Conservation (phyloP, 2,888 invertebrate genomes). For the Neoascia interrupta region DNA sequence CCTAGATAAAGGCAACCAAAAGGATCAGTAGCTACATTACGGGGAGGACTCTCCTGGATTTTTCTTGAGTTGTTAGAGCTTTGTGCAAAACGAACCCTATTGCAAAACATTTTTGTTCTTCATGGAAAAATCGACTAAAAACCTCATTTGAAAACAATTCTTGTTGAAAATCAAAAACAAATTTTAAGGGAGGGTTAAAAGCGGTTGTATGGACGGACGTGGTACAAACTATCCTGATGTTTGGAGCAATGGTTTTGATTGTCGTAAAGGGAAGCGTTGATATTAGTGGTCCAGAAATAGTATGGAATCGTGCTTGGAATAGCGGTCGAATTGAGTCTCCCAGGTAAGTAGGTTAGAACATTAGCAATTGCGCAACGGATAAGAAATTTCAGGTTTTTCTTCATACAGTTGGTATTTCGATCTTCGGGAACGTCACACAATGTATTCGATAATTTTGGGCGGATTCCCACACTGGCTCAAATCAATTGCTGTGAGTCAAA, state of each 20-base stretch:
- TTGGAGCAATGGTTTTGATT: slow-evolving; percentile 84
- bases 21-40: too few relatives aligned
- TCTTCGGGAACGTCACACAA: slow-evolving; percentile 86
- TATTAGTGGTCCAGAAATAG: slow-evolving; percentile 83
- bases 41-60: too few relatives aligned
- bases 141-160: too few relatives aligned
- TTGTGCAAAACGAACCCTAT: too few relatives aligned
- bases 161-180: too few relatives aligned
- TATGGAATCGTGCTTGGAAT: slow-evolving; percentile 82
- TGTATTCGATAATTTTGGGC: slow-evolving; percentile 86
- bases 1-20: too few relatives aligned
- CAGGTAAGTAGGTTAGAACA: too few relatives aligned
- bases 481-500: slow-evolving; percentile 87
- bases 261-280: slow-evolving; percentile 84
- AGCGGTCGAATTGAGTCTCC: slow-evolving; percentile 84
- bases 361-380: background rate
- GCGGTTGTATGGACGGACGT: slow-evolving; percentile 88
- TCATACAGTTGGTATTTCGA: slow-evolving; percentile 84
- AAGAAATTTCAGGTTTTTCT: background rate
- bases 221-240: slow-evolving; percentile 85
- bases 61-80: too few relatives aligned
- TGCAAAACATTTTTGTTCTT: too few relatives aligned
- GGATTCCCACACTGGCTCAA: slow-evolving; percentile 87
- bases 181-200: slow-evolving; percentile 83
- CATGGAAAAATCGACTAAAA: too few relatives aligned